Evolutionary conservation across 1,140 invertebrate species (phyloP).

Genomic region (Drosophila ficusphila): DNA sequence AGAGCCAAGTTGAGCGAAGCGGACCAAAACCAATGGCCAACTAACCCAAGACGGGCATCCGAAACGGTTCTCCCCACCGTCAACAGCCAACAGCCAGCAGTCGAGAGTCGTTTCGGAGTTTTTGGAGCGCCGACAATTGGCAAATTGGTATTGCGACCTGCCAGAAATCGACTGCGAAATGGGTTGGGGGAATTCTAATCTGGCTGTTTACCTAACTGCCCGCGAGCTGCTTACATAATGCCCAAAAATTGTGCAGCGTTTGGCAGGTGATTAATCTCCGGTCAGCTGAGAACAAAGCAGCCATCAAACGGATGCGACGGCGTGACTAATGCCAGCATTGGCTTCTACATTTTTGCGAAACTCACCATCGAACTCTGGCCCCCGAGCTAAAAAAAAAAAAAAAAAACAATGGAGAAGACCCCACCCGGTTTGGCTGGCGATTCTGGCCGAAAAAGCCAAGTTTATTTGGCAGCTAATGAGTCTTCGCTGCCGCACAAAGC

Average conservation of each 20-base stretch:
- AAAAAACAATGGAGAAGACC: conserved; percentile 44
- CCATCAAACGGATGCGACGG: conserved; percentile 36
- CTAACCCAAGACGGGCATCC: conserved; percentile 25
- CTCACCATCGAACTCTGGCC: conserved; percentile 61
- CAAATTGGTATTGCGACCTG: conserved; percentile 25
- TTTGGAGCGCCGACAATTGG: conserved; percentile 17
- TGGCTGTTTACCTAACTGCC: conserved; percentile 9
- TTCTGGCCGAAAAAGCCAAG: conserved; percentile 41
- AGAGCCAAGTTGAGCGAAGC: conserved; percentile 56
- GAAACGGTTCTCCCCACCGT: conserved; percentile 36
- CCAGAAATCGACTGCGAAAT: conserved; percentile 17
- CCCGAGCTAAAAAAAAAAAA: conserved; percentile 2
- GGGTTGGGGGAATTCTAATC: conserved; percentile 35
- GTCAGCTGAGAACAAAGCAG: conserved; percentile 17
- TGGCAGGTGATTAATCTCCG: conserved; percentile 55
- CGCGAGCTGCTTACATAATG: conserved; percentile 49
- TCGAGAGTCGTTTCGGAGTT: too few relatives aligned
- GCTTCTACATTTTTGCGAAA: conserved; percentile 64
- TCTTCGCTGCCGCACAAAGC: conserved; percentile 34
- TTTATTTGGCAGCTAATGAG: conserved; percentile 63
- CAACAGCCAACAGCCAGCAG: conserved; percentile 4
- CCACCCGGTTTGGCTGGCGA: conserved; percentile 31
- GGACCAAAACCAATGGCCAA: conserved; percentile 46
- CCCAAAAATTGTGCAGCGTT: conserved; percentile 50
- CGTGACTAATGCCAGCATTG: conserved; percentile 77